Percentiles rank a stretch among this genome's conserved stretches.
Conservation (phyloP, 2,797 vertebrate species). For the Streptopelia turtur region DNA sequence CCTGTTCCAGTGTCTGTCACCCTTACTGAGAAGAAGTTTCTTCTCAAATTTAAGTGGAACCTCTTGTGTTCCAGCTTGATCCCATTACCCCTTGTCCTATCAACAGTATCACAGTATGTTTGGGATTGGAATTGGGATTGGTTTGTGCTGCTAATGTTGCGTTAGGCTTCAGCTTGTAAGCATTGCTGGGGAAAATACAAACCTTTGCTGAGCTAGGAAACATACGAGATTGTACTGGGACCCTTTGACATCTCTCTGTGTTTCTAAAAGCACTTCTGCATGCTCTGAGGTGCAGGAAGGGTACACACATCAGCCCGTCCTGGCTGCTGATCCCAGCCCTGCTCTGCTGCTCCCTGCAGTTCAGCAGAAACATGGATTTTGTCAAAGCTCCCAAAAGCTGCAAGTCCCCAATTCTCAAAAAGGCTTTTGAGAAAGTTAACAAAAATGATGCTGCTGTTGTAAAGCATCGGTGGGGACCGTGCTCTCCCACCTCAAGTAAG, state of each 20-base stretch:
- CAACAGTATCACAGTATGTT: no score
- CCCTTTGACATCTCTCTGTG: background rate
- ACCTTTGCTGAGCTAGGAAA: background rate
- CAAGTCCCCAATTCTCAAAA: background rate
- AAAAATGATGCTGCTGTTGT: background rate
- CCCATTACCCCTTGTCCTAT: no score
- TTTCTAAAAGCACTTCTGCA: background rate
- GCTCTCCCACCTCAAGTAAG: background rate
- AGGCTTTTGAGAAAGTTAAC: background rate
- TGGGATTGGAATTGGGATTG: no score
- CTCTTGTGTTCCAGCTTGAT: no score
- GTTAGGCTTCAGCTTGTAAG: background rate
- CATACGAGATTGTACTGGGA: rapidly evolving
- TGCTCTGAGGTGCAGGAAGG: background rate
- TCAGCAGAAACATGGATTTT: background rate
- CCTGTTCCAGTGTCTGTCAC: no score
- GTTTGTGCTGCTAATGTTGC: background rate
- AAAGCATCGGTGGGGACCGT: background rate
- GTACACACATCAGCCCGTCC: background rate
- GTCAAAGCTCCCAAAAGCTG: background rate
- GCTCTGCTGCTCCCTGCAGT: background rate
- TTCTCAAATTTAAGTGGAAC: no score
- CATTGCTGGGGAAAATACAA: background rate
- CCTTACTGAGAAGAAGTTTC: no score
- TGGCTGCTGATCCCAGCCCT: background rate